Evolutionary conservation across 2,797 vertebrate genomes (phyloP).

Genomic region (Cyprinella venusta): DNA sequence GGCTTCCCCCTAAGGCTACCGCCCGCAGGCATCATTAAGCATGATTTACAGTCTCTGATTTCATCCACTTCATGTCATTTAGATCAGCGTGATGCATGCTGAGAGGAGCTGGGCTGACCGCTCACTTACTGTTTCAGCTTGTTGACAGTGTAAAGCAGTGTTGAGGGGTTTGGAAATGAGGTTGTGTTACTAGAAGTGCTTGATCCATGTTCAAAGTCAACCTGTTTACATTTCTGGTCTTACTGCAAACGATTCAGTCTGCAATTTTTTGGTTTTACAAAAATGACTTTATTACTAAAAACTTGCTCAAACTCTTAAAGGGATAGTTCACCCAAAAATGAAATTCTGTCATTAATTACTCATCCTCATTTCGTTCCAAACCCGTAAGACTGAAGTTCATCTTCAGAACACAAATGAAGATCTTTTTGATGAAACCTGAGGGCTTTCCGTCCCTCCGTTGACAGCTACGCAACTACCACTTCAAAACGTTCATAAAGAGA

Average conservation of each 20-base stretch:
- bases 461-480: too few relatives aligned
- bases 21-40: slow-evolving; percentile 56
- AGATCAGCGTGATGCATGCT: slow-evolving; percentile 47
- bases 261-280: neutral
- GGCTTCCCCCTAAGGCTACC: slow-evolving; percentile 49
- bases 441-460: too few relatives aligned
- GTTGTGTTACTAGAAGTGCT: neutral
- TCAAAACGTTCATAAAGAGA: too few relatives aligned
- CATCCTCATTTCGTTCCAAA: too few relatives aligned
- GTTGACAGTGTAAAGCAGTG: slow-evolving; percentile 28
- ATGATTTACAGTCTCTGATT: slow-evolving; percentile 62
- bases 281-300: neutral
- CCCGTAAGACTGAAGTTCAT: too few relatives aligned
- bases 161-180: slow-evolving; percentile 18
- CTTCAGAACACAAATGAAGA: too few relatives aligned
- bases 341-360: too few relatives aligned
- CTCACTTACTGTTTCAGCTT: slow-evolving; percentile 24
- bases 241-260: neutral
- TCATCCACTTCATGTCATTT: slow-evolving; percentile 58
- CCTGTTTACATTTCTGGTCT: slow-evolving; percentile 6
- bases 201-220: slow-evolving; percentile 3
- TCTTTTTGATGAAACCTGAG: too few relatives aligned
- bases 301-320: neutral
- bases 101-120: slow-evolving; percentile 42
- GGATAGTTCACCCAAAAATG: too few relatives aligned